phyloP scores from a whole-genome alignment of 2,888 invertebrate genomes.

The Teinopalpus imperialis region DNA sequence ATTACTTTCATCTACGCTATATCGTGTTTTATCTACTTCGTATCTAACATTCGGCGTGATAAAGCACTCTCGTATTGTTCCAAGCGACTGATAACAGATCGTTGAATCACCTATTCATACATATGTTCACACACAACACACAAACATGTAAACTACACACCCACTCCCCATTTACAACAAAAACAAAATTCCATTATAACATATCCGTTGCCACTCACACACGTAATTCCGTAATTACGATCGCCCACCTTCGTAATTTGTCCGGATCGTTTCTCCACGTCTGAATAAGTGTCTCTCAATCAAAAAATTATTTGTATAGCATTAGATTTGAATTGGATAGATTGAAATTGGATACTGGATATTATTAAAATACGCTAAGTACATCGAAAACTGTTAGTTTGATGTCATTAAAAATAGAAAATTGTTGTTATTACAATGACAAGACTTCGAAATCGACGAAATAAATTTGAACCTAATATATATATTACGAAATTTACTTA shows the following conservation, averaged over 20 bases:
- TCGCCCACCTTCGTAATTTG: conserved; percentile 23
- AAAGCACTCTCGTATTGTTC: conserved; percentile 16
- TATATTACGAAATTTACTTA: no score
- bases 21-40: conserved; percentile 12
- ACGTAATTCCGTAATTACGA: conserved; percentile 17
- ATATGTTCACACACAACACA: background rate
- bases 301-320: conserved; percentile 5
- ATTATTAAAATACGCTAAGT: no score
- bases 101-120: conserved; percentile 17
- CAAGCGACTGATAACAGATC: conserved; percentile 13
- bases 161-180: conserved; percentile 2
- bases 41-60: conserved; percentile 15
- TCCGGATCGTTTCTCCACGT: conserved; percentile 8
- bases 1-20: conserved; percentile 14
- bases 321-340: conserved; percentile 6
- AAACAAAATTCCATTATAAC: background rate
- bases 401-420: no score
- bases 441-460: no score
- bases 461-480: no score
- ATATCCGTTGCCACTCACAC: conserved; percentile 4
- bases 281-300: conserved; percentile 9
- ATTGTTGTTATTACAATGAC: no score
- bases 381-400: no score
- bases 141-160: conserved; percentile 5
- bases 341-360: no score